phyloP scores from a whole-genome alignment of 2,888 invertebrate genomes.

The Tipula vernalis region DNA sequence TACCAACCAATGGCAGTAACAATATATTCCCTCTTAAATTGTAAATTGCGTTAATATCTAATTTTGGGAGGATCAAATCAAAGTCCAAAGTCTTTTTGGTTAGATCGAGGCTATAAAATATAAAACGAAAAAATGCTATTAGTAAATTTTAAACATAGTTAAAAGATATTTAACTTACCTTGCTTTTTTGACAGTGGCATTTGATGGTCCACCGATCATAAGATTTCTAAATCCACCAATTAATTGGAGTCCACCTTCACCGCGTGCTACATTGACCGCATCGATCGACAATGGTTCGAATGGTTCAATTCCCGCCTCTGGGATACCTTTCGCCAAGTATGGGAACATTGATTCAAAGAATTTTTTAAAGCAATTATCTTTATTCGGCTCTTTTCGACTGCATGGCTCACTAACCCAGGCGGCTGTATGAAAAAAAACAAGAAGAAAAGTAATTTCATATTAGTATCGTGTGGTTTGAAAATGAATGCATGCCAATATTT shows the following conservation, averaged over 20 bases:
- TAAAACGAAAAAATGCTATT: background rate
- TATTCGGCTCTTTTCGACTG: slow-evolving; percentile 38
- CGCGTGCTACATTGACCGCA: slow-evolving; percentile 41
- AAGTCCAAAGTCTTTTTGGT: slow-evolving; percentile 39
- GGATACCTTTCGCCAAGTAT: slow-evolving; percentile 43
- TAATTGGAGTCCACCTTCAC: slow-evolving; percentile 40
- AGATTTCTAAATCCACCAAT: slow-evolving; percentile 43
- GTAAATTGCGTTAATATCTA: slow-evolving; percentile 43
- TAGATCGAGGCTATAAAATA: slow-evolving; percentile 37
- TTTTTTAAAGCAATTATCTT: slow-evolving; percentile 40
- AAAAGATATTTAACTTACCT: slow-evolving; percentile 19
- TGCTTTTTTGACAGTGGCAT: slow-evolving; percentile 37
- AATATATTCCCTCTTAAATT: slow-evolving; percentile 46
- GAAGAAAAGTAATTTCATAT: background rate
- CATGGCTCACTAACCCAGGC: slow-evolving; percentile 39
- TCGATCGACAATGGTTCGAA: slow-evolving; percentile 45
- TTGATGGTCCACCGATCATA: slow-evolving; percentile 42
- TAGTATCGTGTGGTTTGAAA: no score
- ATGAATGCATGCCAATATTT: background rate
- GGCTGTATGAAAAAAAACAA: slow-evolving; percentile 30
- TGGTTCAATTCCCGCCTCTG: slow-evolving; percentile 43
- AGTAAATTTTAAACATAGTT: background rate
- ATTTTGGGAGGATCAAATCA: slow-evolving; percentile 40
- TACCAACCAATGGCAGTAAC: slow-evolving; percentile 43
- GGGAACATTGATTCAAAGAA: slow-evolving; percentile 44